Base-by-base conservation (phyloP, 1,140 invertebrate species). In the Rhyacophila brunnea region DNA sequence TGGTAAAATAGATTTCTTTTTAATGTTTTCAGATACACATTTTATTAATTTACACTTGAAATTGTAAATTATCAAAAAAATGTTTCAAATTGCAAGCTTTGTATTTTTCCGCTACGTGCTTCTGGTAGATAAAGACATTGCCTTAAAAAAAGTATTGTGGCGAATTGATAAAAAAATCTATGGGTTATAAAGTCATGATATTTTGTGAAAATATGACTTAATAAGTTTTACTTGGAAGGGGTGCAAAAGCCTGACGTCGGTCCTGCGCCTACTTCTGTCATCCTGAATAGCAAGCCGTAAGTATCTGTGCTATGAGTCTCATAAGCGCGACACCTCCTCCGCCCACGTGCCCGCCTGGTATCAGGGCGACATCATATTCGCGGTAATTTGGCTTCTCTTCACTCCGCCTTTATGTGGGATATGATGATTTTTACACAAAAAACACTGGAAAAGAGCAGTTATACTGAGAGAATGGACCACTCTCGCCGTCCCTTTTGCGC, bases 341-440 rank as follows among this genome's bases (percentile, higher is more conserved):
- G 48, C 49, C 38, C 48, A 43, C 17, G 10, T 28, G 23, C 40
- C 18, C 32, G 10, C 46, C 46, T 49, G 46, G 11, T 38, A 45
- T 17, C 35, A 36, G 6, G 14, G 40, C 46, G 45, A 49, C 60
- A 49, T 18, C 45, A 50, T 34, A 46, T 51, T 46, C 52, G 53
- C 53, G 55, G 52, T 57, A 62, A 62, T 62, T 62, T 62, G 54
- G 54, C 35, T 46, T 49, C 60, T 52, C 60, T 56, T 57, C 60
- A 49, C 40, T 48, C 38, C 40, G 45, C 53, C 59, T 62, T 62
- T 51, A 45, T 62, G 46, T 48, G 52, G 59, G 42, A 52, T 62
- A 58, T 58, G 60, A 61, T 56, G 59, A 62, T 62, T 53, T 57
- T 57, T 62, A 62, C 60, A 57, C 48, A 57, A 47, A 62, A 53